Evolutionary conservation across 2,113 vertebrate species (phyloP).

Genomic region (Vulpes lagopus): DNA sequence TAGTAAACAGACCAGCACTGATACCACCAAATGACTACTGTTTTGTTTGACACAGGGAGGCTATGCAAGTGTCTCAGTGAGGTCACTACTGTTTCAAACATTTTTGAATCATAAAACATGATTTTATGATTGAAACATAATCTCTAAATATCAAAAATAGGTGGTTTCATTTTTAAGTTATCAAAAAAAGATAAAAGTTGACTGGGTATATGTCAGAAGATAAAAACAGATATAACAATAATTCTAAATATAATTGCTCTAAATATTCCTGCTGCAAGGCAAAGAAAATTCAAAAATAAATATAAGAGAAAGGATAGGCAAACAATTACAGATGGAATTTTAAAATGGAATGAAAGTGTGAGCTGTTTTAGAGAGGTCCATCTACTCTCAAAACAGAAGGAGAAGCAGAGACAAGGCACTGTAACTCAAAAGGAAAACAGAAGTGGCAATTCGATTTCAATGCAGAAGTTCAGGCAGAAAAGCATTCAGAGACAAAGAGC

Average conservation of each 20-base stretch:
- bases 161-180: neutral
- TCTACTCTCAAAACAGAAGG: neutral
- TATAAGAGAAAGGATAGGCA: neutral
- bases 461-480: neutral
- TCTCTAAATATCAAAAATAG: neutral
- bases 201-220: neutral
- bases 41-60: neutral
- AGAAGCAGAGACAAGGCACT: neutral
- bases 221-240: neutral
- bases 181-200: neutral
- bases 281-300: constrained; percentile 3
- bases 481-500: neutral
- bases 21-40: neutral
- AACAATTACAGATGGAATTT: constrained; percentile 7
- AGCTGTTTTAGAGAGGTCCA: neutral
- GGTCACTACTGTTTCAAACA: neutral
- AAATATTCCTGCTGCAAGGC: neutral
- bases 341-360: neutral
- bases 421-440: neutral
- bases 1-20: neutral
- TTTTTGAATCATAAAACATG: constrained; percentile 38
- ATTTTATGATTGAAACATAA: neutral
- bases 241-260: neutral
- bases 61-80: neutral
- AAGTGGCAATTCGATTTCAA: neutral